Base-by-base conservation (phyloP, 2,888 invertebrate species). In the Cheilosia vernalis region DNA sequence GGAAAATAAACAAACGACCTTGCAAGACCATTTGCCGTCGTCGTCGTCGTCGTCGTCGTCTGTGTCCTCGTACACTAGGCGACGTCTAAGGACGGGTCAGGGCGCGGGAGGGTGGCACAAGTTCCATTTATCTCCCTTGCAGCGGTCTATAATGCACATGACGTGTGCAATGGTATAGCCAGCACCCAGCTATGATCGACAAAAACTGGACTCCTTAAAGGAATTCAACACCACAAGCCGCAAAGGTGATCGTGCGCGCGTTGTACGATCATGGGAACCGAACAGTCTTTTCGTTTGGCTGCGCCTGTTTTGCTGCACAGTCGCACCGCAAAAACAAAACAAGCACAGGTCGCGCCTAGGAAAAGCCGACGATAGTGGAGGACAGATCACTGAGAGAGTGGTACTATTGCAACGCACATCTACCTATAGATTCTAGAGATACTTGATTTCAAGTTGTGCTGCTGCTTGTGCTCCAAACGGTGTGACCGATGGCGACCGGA, bases 1-100 rank as follows among this genome's bases (percentile, higher is more conserved):
- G 85, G 87, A 85, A 87, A 77, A 73, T 73, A 82, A 87, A 87
- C 86, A 82, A 86, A 86, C 87, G 87, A 87, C 87, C 87, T 87
- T 87, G 87, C 87, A 66, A 87, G 87, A 81, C 76, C 74, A 87
- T 82, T 76, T 63, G 44, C 69, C 42, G 19, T 10, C 33, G 37
- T 58, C 33, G 19, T 21, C 56, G 58, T 58, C 27, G 17, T 10
- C 33, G 37, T 58, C 37, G 19, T 37, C 58, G 17, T 17, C 19
- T 6, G 6, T 19, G 17, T 33, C 24, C 13, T 24, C 51, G 24
- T 15, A 21, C 7, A 9, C 55, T n/a, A 24, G 5, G n/a, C 15
- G 13, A n/a, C 53, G 33, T n/a, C 10, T 67, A 30, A 10, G 53
- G 53, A 30, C 49, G 55, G 53, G 51, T 67, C 56, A 60, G 42